Conservation (phyloP, 2,888 invertebrate genomes). For the Leucophenga maculata region DNA sequence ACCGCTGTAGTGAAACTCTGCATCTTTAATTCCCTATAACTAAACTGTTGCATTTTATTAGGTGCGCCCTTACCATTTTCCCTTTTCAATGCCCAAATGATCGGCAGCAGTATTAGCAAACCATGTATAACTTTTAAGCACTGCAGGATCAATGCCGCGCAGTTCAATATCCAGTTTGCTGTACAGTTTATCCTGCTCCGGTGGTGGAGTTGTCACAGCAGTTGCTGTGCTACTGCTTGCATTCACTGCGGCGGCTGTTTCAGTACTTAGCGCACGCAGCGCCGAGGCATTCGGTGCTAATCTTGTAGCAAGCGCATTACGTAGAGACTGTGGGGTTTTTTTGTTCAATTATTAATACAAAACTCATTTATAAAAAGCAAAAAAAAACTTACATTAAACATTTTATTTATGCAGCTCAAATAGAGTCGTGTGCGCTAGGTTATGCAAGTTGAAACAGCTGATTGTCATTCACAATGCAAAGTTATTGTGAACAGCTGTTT, state of each 20-base stretch:
- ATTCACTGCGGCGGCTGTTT: slow-evolving; percentile 10
- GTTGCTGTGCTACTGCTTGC: neutral
- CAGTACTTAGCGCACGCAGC: slow-evolving; percentile 32
- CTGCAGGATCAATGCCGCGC: slow-evolving; percentile 88
- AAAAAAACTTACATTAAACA: slow-evolving; percentile 10
- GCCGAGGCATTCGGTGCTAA: slow-evolving; percentile 1
- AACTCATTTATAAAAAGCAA: neutral
- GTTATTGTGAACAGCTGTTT: neutral
- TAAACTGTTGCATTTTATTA: no score
- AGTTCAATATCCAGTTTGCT: slow-evolving; percentile 89
- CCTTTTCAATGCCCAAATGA: slow-evolving; percentile 84
- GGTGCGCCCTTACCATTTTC: slow-evolving; percentile 77
- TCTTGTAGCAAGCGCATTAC: slow-evolving; percentile 32
- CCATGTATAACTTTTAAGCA: slow-evolving; percentile 89
- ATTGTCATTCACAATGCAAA: slow-evolving; percentile 2
- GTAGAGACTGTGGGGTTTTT: slow-evolving; percentile 34
- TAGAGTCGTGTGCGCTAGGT: slow-evolving; percentile 21
- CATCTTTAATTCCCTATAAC: no score
- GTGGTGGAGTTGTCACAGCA: slow-evolving; percentile 3
- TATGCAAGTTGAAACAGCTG: slow-evolving; percentile 43
- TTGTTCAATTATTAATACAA: neutral
- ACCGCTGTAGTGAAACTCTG: no score
- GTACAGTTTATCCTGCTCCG: slow-evolving; percentile 81
- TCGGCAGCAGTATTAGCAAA: slow-evolving; percentile 87
- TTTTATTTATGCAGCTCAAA: neutral